Evolutionary conservation across 2,888 invertebrate species (phyloP).

Genomic region (Chrysolina americana): DNA sequence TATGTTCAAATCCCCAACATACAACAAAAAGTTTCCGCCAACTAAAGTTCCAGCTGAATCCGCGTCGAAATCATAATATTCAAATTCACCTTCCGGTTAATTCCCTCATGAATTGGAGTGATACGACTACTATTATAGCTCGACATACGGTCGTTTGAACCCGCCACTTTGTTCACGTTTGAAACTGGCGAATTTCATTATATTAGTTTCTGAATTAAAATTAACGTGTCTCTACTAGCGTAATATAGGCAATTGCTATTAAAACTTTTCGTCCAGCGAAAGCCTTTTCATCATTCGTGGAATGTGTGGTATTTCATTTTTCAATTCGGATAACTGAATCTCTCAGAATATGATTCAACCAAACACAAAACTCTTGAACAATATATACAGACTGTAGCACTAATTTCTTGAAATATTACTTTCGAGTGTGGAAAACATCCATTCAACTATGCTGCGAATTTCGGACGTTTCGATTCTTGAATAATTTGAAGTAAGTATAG

Average conservation of each 20-base stretch:
- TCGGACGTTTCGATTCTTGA: no score
- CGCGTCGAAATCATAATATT: neutral
- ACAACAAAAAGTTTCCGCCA: neutral
- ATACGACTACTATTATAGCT: constrained; percentile 1
- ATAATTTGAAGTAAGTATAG: no score
- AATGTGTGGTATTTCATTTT: no score
- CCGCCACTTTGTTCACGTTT: neutral
- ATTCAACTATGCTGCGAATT: no score
- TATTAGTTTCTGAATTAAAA: neutral
- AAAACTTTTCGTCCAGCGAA: neutral
- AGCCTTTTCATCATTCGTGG: no score
- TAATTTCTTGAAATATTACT: no score
- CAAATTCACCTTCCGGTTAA: neutral
- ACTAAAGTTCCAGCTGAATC: neutral
- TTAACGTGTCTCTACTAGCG: neutral
- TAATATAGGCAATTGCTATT: neutral
- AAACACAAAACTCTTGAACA: no score
- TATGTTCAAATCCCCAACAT: no score
- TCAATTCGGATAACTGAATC: no score
- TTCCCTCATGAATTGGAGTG: neutral
- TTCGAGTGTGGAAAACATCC: no score
- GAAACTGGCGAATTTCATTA: constrained; percentile 6
- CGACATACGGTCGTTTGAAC: constrained; percentile 5
- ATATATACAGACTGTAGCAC: no score
- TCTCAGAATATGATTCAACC: no score